Evolutionary conservation across 2,113 vertebrate genomes (phyloP), one percentile per base, ranked within the genome.

Genomic region (Prinia subflava): DNA sequence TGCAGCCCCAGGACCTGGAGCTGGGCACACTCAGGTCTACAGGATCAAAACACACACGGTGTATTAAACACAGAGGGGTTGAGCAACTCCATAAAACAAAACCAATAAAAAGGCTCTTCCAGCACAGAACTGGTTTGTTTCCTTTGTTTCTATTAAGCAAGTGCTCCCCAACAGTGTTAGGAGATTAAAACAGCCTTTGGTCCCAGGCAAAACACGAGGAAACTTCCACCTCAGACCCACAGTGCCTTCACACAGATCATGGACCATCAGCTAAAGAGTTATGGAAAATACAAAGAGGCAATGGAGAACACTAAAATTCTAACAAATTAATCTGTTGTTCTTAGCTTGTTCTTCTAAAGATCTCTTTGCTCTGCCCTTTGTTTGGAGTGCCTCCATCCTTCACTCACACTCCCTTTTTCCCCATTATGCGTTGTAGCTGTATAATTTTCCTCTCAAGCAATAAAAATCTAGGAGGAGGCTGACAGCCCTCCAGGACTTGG

Each of bases 21-120:
- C 27, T 57, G 17, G 31, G 50, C 42, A 78, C 56, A 7, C 1
- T 5, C 0, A 31, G 33, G 12, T 35, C 31, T 30, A 2, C 0
- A 60, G 25, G 4, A 60, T 9, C 31, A 27, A 27, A 53, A 27
- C 1, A n/a, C 6, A 7, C 0, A 8, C 2, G 27, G 44, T 37
- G 20, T 9, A 18, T 9, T 60, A n/a, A 39, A 77, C 87, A 46
- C 25, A 71, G 30, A 27, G 31, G 4, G 50, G 22, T 13, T 62
- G 22, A 71, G 30, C 57, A 50, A 28, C 42, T 31, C 10, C 30
- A 35, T 19, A 30, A 55, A 73, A 56, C 1, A 68, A 50, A 74
- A 33, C 9, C 16, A n/a, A 55, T 27, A 19, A 65, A 76, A 83
- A 74, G 35, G n/a, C 57, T 77, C 39, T 47, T 59, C 49, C 19